phyloP scores from a whole-genome alignment of 2,113 vertebrate species.

The Polypterus bichir region DNA sequence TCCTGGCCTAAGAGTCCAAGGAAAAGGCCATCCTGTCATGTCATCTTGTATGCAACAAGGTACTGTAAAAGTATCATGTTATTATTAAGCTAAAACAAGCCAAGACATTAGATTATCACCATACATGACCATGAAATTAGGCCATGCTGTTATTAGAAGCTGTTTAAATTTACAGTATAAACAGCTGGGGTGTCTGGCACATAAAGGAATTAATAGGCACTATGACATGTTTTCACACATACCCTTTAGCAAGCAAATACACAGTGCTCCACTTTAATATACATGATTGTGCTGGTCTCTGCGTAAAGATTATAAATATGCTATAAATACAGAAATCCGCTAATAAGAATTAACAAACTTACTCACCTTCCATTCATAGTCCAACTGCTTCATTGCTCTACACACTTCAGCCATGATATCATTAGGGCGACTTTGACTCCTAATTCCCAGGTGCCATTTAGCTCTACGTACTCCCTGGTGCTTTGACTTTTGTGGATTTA shows the following conservation, averaged over 20 bases:
- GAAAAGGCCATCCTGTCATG: too few species aligned
- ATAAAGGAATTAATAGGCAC: too few species aligned
- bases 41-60: too few species aligned
- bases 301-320: neutral
- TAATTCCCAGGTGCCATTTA: conserved; percentile 94
- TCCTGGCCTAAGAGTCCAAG: too few species aligned
- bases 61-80: too few species aligned
- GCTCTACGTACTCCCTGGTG: conserved; percentile 87
- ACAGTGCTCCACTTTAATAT: neutral
- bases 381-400: conserved; percentile 90
- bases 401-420: conserved; percentile 98
- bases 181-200: too few species aligned
- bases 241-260: neutral
- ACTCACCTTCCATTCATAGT: conserved; percentile 96
- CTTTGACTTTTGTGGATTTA: conserved; percentile 95
- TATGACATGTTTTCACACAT: too few species aligned
- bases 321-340: neutral
- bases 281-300: neutral
- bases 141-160: too few species aligned
- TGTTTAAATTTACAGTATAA: too few species aligned
- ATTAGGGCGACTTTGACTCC: conserved; percentile 90
- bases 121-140: too few species aligned
- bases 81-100: too few species aligned
- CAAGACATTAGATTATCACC: too few species aligned
- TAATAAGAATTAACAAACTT: conserved; percentile 1